Conservation (phyloP, 2,797 vertebrate genomes). For the Scomberomorus guttatus region DNA sequence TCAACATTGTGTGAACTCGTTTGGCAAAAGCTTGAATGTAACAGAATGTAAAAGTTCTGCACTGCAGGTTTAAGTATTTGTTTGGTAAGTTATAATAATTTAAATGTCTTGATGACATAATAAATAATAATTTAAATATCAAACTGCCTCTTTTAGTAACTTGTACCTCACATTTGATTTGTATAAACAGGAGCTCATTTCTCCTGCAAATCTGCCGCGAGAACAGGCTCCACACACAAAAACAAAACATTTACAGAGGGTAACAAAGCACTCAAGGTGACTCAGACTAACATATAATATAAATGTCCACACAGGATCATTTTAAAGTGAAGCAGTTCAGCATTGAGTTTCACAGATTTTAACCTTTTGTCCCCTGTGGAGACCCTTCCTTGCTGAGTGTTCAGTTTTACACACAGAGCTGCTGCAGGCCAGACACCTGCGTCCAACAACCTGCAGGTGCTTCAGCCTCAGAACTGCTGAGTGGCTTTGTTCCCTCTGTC, state of each 20-base stretch:
- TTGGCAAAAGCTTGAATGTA: too few relatives aligned
- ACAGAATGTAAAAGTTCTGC: too few relatives aligned
- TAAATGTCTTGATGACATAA: neutral
- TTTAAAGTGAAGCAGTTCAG: constrained; percentile 5
- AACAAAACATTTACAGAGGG: neutral
- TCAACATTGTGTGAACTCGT: too few relatives aligned
- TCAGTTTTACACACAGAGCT: neutral
- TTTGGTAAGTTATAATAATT: neutral
- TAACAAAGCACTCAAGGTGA: neutral
- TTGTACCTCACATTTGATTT: neutral
- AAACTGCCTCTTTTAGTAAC: neutral
- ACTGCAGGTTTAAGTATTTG: neutral
- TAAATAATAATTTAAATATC: constrained; percentile 12
- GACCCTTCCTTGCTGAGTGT: constrained; percentile 16
- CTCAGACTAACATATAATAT: neutral
- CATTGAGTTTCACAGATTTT: neutral
- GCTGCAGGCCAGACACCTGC: neutral
- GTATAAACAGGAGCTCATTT: neutral
- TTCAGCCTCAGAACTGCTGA: constrained; percentile 74
- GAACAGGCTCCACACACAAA: neutral
- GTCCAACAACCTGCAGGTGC: constrained; percentile 65
- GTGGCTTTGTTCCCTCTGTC: constrained; percentile 50
- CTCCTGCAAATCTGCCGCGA: neutral
- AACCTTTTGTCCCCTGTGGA: neutral
- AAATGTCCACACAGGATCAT: neutral